A percentile compares a stretch with the other conserved stretches of the same genome.
Conservation (phyloP, 2,797 vertebrate species). For the Setipinna tenuifilis region DNA sequence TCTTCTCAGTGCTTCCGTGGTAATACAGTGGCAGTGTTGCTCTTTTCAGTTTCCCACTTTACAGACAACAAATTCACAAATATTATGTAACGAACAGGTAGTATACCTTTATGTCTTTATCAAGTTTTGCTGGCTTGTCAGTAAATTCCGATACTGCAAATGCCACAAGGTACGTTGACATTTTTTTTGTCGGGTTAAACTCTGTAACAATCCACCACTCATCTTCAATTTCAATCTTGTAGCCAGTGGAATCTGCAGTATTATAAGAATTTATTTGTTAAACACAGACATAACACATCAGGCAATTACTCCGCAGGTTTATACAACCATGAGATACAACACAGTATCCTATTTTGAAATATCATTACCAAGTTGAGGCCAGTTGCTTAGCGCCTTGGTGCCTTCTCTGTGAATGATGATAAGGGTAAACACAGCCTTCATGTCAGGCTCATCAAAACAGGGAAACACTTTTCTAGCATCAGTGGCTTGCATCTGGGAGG, state of each 20-base stretch:
- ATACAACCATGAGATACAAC: background rate
- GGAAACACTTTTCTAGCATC: slow-evolving; percentile 74
- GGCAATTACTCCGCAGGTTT: background rate
- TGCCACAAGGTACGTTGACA: slow-evolving; percentile 79
- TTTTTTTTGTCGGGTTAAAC: slow-evolving; percentile 62
- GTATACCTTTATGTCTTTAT: background rate
- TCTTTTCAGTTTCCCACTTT: background rate
- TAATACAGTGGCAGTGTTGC: background rate
- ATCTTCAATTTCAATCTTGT: slow-evolving; percentile 15
- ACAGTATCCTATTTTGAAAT: background rate
- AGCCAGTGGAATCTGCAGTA: background rate
- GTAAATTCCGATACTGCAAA: slow-evolving; percentile 69
- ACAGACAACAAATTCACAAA: background rate
- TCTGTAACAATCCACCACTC: slow-evolving; percentile 59
- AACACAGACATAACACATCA: background rate
- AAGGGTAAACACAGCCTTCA: slow-evolving; percentile 75
- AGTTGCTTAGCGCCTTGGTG: slow-evolving; percentile 60
- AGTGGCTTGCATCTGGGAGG: slow-evolving; percentile 70
- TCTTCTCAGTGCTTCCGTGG: background rate
- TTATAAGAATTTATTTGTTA: background rate
- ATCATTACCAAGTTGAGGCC: background rate
- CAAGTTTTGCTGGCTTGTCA: too few relatives aligned
- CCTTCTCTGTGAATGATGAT: slow-evolving; percentile 66
- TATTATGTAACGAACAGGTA: background rate
- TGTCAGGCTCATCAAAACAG: slow-evolving; percentile 81